Percentiles rank a stretch among this genome's conserved stretches.
Evolutionary conservation across 2,113 vertebrate genomes (phyloP).

Genomic region (Chloropsis cyanopogon): DNA sequence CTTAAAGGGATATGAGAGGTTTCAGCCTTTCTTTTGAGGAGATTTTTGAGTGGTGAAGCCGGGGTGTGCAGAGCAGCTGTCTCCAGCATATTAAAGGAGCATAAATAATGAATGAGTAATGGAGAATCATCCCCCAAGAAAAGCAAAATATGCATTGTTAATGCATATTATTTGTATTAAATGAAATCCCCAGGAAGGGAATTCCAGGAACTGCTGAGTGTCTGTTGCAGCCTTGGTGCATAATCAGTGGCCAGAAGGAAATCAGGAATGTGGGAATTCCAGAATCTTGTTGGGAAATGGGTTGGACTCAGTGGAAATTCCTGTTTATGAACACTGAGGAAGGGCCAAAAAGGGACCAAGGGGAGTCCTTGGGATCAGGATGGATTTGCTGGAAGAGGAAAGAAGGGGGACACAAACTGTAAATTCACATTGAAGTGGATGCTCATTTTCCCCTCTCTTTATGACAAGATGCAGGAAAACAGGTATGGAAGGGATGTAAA

Average conservation of each 20-base stretch:
- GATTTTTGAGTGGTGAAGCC: neutral
- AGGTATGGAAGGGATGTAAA: neutral
- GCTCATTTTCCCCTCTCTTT: neutral
- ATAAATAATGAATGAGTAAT: constrained; percentile 23
- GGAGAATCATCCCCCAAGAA: neutral
- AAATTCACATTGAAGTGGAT: accelerated
- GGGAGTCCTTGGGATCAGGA: accelerated
- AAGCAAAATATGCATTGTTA: neutral
- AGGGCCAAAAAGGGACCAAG: neutral
- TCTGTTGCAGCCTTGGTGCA: neutral
- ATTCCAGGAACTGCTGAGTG: neutral
- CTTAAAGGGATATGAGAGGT: constrained; percentile 39
- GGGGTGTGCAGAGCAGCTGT: neutral
- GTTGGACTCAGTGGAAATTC: neutral
- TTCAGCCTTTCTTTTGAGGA: neutral
- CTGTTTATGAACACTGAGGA: neutral
- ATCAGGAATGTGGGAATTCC: neutral
- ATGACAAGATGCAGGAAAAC: neutral
- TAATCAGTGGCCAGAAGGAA: neutral
- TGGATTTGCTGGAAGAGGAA: neutral
- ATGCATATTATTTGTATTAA: neutral
- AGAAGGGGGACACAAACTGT: accelerated
- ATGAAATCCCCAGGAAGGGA: neutral
- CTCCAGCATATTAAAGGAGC: neutral
- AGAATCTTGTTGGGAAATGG: neutral